Base-by-base conservation (phyloP, 2,113 vertebrate genomes). In the Poeciliopsis occidentalis region DNA sequence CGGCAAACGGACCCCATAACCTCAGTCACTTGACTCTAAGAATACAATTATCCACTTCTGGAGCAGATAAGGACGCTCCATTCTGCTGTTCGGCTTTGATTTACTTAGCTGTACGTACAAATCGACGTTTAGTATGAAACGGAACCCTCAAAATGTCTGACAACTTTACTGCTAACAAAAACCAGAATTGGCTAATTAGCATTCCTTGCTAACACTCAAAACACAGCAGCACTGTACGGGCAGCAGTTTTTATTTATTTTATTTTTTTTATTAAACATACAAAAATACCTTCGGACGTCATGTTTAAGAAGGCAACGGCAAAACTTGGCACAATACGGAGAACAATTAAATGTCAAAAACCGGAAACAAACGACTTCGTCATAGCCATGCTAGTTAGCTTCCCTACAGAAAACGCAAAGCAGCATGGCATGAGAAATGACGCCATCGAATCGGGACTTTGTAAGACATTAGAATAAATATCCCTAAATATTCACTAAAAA, bases 91-190 rank as follows among this genome's bases (percentile, higher is more conserved):
- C 15, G 11, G 30, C 8, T 19, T 26, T 17, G 22, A 17, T 31
- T 31, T 31, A 63, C 30, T 11, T 31, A 31, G 15, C 13, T 22
- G 19, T 8, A 63, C 15, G 10, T 22, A 31, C 8, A 32, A 31
- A 15, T 3, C 4, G 15, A 2, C 13, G 8, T 27, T 67, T 47
- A 10, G 30, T 1, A 44, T 15, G 76, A 62, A 73, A 67, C 60
- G 0, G 37, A 12, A 12, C 30, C 37, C 17, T 3, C 75, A 88
- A 88, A 73, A 90, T 83, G 84, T 85, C 81, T 69, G 84, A 81
- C 73, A 44, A 26, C 24, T 47, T 61, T 22, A 24, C 15, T 8
- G 64, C 71, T 32, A 54, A 37, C 27, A 74, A 34, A 75, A 5
- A 10, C 7, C 12, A 27, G 68, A 12, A 19, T 24, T 2, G 3